Base-by-base conservation (phyloP, 2,797 vertebrate species). In the Tokudaia muenninki region DNA sequence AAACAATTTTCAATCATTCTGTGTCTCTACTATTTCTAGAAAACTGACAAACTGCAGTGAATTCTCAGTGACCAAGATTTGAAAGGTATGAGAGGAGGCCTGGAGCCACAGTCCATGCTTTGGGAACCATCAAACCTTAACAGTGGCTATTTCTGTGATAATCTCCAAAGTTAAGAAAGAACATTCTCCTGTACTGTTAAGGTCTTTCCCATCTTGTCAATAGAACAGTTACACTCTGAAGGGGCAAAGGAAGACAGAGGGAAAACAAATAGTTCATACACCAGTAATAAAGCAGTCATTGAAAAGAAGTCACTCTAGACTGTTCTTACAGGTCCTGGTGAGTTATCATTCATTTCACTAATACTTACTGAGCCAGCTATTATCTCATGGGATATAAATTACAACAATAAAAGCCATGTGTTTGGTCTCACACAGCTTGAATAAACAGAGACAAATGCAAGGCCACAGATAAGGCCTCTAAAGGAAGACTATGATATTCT, bases 1-100 rank as follows among this genome's bases (percentile, higher is more conserved):
- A 90, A 81, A 90, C 92, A 94, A 55, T 59, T 92, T 50, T 87
- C 92, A 95, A 93, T 93, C 77, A 94, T 94, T 92, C 37, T 57
- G 50, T 77, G 59, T 81, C 74, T 24, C 1, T 80, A 78, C 41
- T 63, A 63, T 86, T 96, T 82, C 90, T 72, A 97, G 63, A 92
- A 61, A 41, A 14, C 47, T 87, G 77, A 55, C 70, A 87, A 81
- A 83, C 1, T 67, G 47, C 47, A 94, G 83, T 12, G 0, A 63
- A 59, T 72, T 91, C 90, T 92, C 72, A 70, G 37, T 87, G 50
- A 79, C 37, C 57, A 89, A 77, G 63, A 90, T 70, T 75, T 14
- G 41, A 72, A 92, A 93, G 75, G 44, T 14, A 87, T 16, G 19
- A 92, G 93, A 95, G 10, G 34, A 44, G 31, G 93, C 55, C 24